A percentile compares a stretch with the other conserved stretches of the same genome.
Conservation (phyloP, 37 sponge, comb jelly and placozoan species). For the Tethya wilhelma region DNA sequence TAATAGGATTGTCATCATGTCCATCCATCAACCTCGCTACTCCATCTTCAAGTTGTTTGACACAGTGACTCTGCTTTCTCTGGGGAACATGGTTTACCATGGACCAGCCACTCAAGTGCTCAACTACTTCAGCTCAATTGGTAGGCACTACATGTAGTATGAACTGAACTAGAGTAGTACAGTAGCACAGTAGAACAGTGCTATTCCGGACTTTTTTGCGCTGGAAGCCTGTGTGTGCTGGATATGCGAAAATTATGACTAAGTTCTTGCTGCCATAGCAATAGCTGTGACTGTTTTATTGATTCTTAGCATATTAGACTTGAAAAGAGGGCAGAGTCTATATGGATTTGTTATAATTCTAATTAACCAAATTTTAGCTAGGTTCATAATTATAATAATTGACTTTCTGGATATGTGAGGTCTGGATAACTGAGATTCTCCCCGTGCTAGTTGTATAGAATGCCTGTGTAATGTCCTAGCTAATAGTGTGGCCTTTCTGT, state of each 20-base stretch:
- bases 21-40: no score
- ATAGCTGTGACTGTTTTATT: no score
- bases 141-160: slow-evolving; percentile 13
- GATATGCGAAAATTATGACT: no score
- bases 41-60: slow-evolving; percentile 76
- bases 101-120: slow-evolving; percentile 42
- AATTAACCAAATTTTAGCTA: not conserved
- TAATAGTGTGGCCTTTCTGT: not conserved
- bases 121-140: slow-evolving; percentile 26
- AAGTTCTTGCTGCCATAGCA: no score
- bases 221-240: no score
- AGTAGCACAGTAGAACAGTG: no score
- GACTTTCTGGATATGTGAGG: not conserved
- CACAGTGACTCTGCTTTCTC: slow-evolving; percentile 52
- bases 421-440: not conserved
- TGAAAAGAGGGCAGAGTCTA: not conserved
- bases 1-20: slow-evolving; percentile 38
- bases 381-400: not conserved
- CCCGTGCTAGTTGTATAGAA: not conserved
- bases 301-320: no score
- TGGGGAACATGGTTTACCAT: slow-evolving; percentile 57
- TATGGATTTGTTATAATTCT: not conserved
- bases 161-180: no score
- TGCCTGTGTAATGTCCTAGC: not conserved
- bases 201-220: no score